Conservation (phyloP, 2,888 invertebrate species). For the Tetheella fluctuosa region DNA sequence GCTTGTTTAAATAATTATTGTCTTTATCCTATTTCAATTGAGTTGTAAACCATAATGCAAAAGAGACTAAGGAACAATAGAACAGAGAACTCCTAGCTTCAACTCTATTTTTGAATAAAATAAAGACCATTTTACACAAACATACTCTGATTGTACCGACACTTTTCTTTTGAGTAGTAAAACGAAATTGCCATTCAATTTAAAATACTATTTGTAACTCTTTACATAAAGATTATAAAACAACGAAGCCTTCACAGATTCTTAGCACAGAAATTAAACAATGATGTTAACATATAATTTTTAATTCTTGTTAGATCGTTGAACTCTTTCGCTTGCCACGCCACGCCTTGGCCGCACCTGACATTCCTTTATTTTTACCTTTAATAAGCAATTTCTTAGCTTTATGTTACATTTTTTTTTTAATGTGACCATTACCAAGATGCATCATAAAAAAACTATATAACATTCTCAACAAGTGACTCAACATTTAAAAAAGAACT, state of each 20-base stretch:
- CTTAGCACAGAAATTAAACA: not conserved
- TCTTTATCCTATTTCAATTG: too few species aligned
- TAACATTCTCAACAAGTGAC: too few species aligned
- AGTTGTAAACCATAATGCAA: too few species aligned
- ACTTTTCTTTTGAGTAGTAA: not conserved
- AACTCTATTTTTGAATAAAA: too few species aligned
- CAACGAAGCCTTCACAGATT: conserved; percentile 10
- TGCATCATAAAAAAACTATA: not conserved
- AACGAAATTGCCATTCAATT: not conserved
- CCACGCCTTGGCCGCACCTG: conserved; percentile 1
- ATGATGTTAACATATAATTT: conserved; percentile 5
- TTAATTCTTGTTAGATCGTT: conserved; percentile 2
- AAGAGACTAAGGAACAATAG: too few species aligned
- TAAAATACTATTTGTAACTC: not conserved
- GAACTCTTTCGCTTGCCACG: conserved; percentile 6
- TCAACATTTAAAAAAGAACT: too few species aligned
- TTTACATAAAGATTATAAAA: conserved; percentile 1
- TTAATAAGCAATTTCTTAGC: not conserved
- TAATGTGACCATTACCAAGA: not conserved
- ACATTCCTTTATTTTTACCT: not conserved
- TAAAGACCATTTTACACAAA: too few species aligned
- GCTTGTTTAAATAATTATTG: too few species aligned
- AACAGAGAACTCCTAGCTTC: too few species aligned
- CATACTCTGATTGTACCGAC: too few species aligned
- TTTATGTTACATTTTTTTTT: not conserved